phyloP scores from a whole-genome alignment of 37 sponge, comb jelly and placozoan genomes.

The Aphrocallistes beatrix region DNA sequence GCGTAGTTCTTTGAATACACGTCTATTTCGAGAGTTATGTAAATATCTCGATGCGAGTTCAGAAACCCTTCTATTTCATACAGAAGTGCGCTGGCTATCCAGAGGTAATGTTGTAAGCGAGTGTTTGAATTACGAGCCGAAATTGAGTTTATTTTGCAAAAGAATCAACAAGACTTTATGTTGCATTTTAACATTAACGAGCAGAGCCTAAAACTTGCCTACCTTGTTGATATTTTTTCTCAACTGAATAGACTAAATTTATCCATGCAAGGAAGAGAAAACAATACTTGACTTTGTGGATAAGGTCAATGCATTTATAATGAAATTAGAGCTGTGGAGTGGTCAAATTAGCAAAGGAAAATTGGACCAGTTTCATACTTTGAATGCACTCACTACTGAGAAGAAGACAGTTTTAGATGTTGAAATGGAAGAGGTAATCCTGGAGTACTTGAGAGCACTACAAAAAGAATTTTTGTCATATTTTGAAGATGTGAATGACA shows the following conservation, averaged over 20 bases:
- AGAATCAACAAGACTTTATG: background rate
- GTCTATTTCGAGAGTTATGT: conserved; percentile 11
- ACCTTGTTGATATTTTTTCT: background rate
- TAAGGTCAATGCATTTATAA: conserved; percentile 12
- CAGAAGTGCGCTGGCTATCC: background rate
- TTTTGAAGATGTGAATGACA: background rate
- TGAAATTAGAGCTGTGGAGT: conserved; percentile 6
- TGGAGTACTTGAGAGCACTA: background rate
- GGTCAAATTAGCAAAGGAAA: conserved; percentile 5
- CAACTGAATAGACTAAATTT: background rate
- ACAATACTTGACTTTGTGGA: background rate
- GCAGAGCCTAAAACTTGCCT: background rate
- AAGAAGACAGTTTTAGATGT: background rate
- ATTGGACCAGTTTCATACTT: background rate
- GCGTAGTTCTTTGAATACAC: background rate
- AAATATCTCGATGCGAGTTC: background rate
- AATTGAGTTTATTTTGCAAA: background rate
- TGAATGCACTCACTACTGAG: background rate
- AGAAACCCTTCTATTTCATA: conserved; percentile 11
- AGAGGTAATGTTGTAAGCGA: background rate
- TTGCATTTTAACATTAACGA: background rate
- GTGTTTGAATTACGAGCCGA: conserved; percentile 2
- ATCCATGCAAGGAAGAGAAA: conserved; percentile 10
- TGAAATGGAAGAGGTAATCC: background rate
- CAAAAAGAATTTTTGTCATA: background rate